A percentile compares a stretch with the other conserved stretches of the same genome.
These are phyloP conservation scores for Apodemia mormo DNA, from an alignment of 2,888 invertebrate species.

Conservation along the genomic window DNA sequence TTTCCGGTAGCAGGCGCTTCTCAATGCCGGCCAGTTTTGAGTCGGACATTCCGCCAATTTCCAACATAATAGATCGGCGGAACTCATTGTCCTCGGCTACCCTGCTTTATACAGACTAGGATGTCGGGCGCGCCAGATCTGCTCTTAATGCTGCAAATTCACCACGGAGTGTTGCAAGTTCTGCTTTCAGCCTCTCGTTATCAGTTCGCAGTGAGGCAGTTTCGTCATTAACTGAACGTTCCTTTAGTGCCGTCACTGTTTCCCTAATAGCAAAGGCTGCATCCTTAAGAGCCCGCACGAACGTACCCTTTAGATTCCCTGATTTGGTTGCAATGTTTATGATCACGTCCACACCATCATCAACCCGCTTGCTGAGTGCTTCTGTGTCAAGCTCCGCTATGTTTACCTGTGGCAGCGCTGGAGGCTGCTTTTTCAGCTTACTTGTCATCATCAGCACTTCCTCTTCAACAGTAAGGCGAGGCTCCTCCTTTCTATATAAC, in stretches of 20 bases:
- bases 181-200: background rate
- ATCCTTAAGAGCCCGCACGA: background rate
- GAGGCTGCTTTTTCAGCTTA: no score
- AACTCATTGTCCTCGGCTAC: background rate
- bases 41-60: background rate
- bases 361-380: background rate
- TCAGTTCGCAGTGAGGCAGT: background rate
- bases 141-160: background rate
- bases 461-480: background rate
- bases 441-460: no score
- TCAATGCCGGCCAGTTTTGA: background rate
- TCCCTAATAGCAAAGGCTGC: constrained; percentile 23
- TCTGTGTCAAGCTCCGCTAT: no score
- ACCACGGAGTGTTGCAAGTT: background rate
- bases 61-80: background rate
- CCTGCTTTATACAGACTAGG: background rate
- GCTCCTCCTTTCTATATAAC: background rate
- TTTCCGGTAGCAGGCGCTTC: no score
- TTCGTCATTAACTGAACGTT: background rate
- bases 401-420: no score
- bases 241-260: constrained; percentile 1
- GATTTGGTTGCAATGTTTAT: background rate
- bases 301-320: background rate
- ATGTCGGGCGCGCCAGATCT: background rate
- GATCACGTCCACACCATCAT: background rate